Evolutionary conservation across 2,113 vertebrate genomes (phyloP).

Genomic region (Cephalopterus ornatus): DNA sequence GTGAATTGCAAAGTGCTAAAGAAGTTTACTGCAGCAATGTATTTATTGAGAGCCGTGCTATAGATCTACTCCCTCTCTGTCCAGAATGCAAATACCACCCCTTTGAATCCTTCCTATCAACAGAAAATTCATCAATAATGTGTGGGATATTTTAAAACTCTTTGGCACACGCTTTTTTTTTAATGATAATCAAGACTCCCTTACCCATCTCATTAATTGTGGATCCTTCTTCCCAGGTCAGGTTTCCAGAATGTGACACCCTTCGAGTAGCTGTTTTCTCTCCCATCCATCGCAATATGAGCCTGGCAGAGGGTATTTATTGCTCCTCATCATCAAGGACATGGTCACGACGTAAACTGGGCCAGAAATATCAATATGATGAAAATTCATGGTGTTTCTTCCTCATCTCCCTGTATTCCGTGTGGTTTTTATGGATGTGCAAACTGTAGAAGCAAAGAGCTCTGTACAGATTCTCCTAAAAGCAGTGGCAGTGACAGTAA

Average conservation of each 20-base stretch:
- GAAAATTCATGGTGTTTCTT: slow-evolving; percentile 5
- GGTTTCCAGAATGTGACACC: slow-evolving; percentile 58
- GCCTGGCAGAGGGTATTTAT: slow-evolving; percentile 30
- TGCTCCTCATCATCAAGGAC: neutral
- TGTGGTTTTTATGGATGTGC: neutral
- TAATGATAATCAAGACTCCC: slow-evolving; percentile 20
- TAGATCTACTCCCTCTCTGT: slow-evolving; percentile 12
- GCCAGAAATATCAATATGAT: neutral
- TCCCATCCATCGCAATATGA: neutral
- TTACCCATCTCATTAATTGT: slow-evolving; percentile 10
- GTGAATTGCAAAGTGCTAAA: slow-evolving; percentile 58
- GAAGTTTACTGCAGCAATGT: slow-evolving; percentile 22
- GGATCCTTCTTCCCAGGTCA: neutral
- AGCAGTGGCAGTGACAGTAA: neutral
- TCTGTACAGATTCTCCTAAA: neutral
- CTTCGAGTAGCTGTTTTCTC: neutral
- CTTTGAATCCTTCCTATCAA: neutral
- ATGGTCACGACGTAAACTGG: neutral
- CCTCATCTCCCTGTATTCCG: neutral
- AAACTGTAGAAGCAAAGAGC: neutral
- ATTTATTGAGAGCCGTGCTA: slow-evolving; percentile 4
- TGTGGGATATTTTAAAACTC: neutral
- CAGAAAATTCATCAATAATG: neutral
- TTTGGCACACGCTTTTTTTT: neutral
- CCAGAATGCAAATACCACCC: slow-evolving; percentile 3